Evolutionary conservation across 2,113 vertebrate species (phyloP), one percentile per base, ranked within the genome.

Genomic region (Sphyrna mokarran): DNA sequence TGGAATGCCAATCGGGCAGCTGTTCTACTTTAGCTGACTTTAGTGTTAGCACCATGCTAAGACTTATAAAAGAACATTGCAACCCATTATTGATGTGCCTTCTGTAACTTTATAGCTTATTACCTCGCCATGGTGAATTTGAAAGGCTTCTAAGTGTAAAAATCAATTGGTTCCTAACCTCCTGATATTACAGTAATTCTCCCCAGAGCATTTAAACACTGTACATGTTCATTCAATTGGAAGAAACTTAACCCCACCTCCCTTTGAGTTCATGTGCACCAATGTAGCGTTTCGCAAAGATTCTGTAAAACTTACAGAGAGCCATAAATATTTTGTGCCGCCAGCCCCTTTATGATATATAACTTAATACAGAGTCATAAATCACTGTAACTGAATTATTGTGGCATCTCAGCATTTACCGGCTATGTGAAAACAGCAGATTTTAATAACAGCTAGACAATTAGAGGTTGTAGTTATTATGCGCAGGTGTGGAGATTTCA

Each of bases 81-180:
- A 54, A 26, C 40, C 94, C 68, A 95, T 95, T 76, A 95, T 95
- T 54, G 66, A 70, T 48, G 93, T 72, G 94, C 68, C 94, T 76
- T 76, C 43, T 76, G 94, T 72, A 70, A 72, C 94, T 95, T 95
- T 76, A 48, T 95, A 95, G 69, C 68, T 70, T 95, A 72, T 72
- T 95, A 72, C 94, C 40, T 70, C 43, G 68, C 94, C 69, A 43
- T 95, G 94, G 68, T 33, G 43, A 72, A 72, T 72, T 72, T 95
- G 94, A 76, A 72, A 48, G 94, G 23, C 94, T 72, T 76, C 94
- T 95, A 43, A 72, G 94, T 95, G 69, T 95, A 95, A 95, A 48
- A 95, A 95, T 95, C 94, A 95, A 95, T 95, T 95, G 94, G 94
- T 95, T 95, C 94, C 94, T 95, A 95, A 95, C 94, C 68, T 95